Evolutionary conservation across 1,140 invertebrate species (phyloP).

Genomic region (Trachelipus rathkii): DNA sequence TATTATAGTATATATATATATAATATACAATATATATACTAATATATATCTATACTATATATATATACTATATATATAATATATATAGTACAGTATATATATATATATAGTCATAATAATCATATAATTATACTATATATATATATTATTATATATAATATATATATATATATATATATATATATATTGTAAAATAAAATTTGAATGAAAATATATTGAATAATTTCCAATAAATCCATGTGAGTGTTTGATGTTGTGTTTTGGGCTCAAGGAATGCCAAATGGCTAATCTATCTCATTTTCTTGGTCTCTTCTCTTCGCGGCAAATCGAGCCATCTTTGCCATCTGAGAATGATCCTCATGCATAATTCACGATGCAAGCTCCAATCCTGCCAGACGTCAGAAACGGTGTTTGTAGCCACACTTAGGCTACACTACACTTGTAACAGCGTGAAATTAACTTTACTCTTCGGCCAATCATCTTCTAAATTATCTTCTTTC

Average conservation of each 20-base stretch:
- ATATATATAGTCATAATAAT: too few relatives aligned
- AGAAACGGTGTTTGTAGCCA: slow-evolving; percentile 11
- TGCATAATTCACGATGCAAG: slow-evolving; percentile 7
- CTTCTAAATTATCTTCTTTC: not conserved
- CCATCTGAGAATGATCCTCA: slow-evolving; percentile 9
- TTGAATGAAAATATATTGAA: slow-evolving; percentile 7
- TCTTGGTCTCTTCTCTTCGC: not conserved
- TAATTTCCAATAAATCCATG: not conserved
- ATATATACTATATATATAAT: not conserved
- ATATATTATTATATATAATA: too few relatives aligned
- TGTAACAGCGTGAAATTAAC: slow-evolving; percentile 9
- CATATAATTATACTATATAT: too few relatives aligned
- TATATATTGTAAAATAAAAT: not conserved
- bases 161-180: too few relatives aligned
- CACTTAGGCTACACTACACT: not conserved
- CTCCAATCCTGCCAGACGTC: slow-evolving; percentile 10
- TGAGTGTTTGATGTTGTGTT: slow-evolving; percentile 4
- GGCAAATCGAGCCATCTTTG: slow-evolving; percentile 6
- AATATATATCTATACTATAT: too few relatives aligned
- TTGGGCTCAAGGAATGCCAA: slow-evolving; percentile 5
- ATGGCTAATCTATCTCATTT: slow-evolving; percentile 13
- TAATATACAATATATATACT: too few relatives aligned
- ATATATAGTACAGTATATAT: too few relatives aligned
- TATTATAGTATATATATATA: too few relatives aligned
- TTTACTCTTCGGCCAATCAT: not conserved